phyloP scores from a whole-genome alignment of 1,140 invertebrate species.

The Drosophila watanabei region DNA sequence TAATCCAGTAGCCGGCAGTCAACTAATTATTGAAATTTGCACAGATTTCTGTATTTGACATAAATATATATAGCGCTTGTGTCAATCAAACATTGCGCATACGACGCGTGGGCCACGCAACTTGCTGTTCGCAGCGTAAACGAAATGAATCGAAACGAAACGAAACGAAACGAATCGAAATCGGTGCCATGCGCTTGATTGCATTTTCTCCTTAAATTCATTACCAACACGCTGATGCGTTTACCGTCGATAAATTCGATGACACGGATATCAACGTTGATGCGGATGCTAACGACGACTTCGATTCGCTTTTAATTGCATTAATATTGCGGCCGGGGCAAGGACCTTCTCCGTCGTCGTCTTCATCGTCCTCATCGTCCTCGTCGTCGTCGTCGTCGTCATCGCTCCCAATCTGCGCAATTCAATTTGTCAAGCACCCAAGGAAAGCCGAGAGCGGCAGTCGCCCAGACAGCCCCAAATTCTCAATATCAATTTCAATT shows the following conservation, averaged over 20 bases:
- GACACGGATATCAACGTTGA: slow-evolving; percentile 40
- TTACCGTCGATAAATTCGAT: slow-evolving; percentile 67
- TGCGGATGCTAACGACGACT: slow-evolving; percentile 40
- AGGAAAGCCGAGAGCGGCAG: slow-evolving; percentile 20
- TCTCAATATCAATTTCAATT: slow-evolving; percentile 72
- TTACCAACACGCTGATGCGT: slow-evolving; percentile 71
- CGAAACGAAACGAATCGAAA: slow-evolving; percentile 43
- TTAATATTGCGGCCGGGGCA: slow-evolving; percentile 64
- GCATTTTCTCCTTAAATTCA: slow-evolving; percentile 71
- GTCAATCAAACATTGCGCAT: slow-evolving; percentile 49
- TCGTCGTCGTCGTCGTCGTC: slow-evolving; percentile 5
- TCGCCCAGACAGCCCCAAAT: slow-evolving; percentile 50
- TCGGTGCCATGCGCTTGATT: slow-evolving; percentile 73
- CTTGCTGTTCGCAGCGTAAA: not conserved
- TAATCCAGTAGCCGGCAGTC: slow-evolving; percentile 42
- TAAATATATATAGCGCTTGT: slow-evolving; percentile 11
- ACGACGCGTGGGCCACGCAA: slow-evolving; percentile 26
- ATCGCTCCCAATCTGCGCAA: slow-evolving; percentile 67
- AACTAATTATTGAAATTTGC: slow-evolving; percentile 74
- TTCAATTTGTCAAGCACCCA: slow-evolving; percentile 68
- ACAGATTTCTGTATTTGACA: slow-evolving; percentile 44
- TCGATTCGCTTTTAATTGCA: slow-evolving; percentile 78
- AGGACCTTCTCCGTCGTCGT: slow-evolving; percentile 31
- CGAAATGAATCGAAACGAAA: slow-evolving; percentile 14
- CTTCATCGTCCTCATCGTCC: not conserved